Conservation (phyloP, 37 sponge, comb jelly and placozoan genomes). For the Axinella damicornis region DNA sequence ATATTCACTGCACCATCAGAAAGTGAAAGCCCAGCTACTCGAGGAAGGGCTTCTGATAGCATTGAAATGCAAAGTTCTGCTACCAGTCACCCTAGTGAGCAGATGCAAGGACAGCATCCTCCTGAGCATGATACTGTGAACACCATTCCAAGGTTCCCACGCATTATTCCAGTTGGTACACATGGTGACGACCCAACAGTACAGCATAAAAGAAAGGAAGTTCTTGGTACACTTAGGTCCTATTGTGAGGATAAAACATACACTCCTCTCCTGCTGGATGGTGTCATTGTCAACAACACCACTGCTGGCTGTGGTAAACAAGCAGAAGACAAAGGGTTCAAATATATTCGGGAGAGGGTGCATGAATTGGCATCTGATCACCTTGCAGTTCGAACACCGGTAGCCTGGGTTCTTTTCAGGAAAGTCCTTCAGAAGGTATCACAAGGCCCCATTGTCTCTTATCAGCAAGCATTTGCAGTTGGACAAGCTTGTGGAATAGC, state of each 20-base stretch:
- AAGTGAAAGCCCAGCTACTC: too few relatives aligned
- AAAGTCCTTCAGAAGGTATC: slow-evolving; percentile 38
- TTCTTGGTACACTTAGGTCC: background rate
- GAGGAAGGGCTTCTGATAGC: too few relatives aligned
- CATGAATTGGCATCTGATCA: slow-evolving; percentile 21
- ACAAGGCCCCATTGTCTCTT: slow-evolving; percentile 6
- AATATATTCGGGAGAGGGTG: slow-evolving; percentile 8
- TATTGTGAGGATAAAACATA: slow-evolving; percentile 31
- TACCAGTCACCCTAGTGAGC: too few relatives aligned
- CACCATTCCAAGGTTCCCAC: slow-evolving; percentile 8
- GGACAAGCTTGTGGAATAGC: slow-evolving; percentile 27
- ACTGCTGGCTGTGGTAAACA: slow-evolving; percentile 63
- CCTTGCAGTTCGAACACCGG: slow-evolving; percentile 29
- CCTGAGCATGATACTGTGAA: background rate
- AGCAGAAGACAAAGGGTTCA: slow-evolving; percentile 35
- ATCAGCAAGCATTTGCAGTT: slow-evolving; percentile 10
- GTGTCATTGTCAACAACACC: slow-evolving; percentile 56
- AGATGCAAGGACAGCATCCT: too few relatives aligned
- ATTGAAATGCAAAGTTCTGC: too few relatives aligned
- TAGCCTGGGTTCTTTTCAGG: slow-evolving; percentile 60
- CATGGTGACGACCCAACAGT: slow-evolving; percentile 46
- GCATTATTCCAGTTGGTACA: slow-evolving; percentile 50
- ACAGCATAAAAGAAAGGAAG: background rate
- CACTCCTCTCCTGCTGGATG: background rate
- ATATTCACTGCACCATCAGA: too few relatives aligned